Base-by-base conservation (phyloP, 2,797 vertebrate genomes). In the Enteromius mattozi region DNA sequence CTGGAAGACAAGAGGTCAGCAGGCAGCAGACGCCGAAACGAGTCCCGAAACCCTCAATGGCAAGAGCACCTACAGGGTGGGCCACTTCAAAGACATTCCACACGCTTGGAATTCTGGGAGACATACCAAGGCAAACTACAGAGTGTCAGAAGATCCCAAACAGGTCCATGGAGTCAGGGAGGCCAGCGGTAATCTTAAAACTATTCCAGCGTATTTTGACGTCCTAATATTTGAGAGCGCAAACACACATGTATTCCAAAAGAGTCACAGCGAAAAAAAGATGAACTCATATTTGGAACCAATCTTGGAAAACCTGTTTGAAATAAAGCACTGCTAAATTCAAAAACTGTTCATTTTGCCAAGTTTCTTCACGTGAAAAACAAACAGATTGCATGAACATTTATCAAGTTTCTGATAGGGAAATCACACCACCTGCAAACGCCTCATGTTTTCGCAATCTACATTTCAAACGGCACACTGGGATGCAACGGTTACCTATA, bases 21-120 rank as follows among this genome's bases (percentile, higher is more conserved):
- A 89, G 89, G 89, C 90, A 91, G 88, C 83, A 92, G 90, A 93
- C 90, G 54, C 68, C 33, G 59, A 49, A 51, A 65, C 35, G 54
- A 54, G 69, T 69, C 59, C 24, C 86, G 42, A 40, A 42, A 59
- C 61, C 63, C 40, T 61, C 77, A 59, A 35, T 42, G 19, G 54
- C 85, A 49, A 68, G 82, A 85, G 88, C 81, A 92, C 91, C 90
- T 91, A 94, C 92, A 94, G 88, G 92, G 93, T 94, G 92, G 92
- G 90, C 93, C 93, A 94, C 94, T 94, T 95, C 93, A 95, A 95
- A 95, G 92, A 91, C 93, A 95, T 95, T 95, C 93, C 94, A 92
- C 91, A 93, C 86, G 89, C 92, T 91, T 85, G 80, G 91, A 90
- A 94, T 91, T 94, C 92, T 95, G 74, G 87, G 92, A 93, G 94